Evolutionary conservation across 2,888 invertebrate species (phyloP).

Genomic region (Drosophila suboccidentalis): DNA sequence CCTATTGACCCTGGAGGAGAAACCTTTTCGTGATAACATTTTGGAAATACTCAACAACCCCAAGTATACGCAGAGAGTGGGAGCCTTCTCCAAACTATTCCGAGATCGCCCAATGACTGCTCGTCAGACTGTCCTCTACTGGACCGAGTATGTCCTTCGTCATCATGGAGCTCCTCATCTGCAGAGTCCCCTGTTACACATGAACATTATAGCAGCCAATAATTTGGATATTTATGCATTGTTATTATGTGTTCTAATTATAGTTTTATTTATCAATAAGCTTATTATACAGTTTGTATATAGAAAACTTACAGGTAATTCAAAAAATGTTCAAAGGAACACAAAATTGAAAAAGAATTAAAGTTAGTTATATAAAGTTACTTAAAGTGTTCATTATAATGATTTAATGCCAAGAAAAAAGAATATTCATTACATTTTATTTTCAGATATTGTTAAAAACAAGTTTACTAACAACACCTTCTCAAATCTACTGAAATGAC

Average conservation of each 20-base stretch:
- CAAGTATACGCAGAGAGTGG: constrained; percentile 75
- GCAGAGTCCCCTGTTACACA: constrained; percentile 86
- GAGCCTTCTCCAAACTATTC: constrained; percentile 85
- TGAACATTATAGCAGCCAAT: constrained; percentile 85
- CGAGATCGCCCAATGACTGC: constrained; percentile 87
- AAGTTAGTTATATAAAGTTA: no score
- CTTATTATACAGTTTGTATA: constrained; percentile 1
- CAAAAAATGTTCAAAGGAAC: background rate
- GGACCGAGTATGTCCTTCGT: constrained; percentile 87
- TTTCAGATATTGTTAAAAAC: no score
- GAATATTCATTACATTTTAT: no score
- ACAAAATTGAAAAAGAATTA: no score
- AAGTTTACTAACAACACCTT: no score
- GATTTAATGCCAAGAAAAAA: no score
- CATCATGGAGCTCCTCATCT: constrained; percentile 87
- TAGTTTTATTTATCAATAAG: background rate
- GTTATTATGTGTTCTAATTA: constrained; percentile 19
- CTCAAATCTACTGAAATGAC: no score
- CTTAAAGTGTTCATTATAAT: no score
- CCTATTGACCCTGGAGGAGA: constrained; percentile 55
- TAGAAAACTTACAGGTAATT: background rate
- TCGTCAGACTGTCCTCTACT: constrained; percentile 86
- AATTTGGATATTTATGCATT: constrained; percentile 86
- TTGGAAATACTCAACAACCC: constrained; percentile 66
- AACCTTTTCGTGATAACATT: constrained; percentile 45